Conservation (phyloP, 2,113 vertebrate genomes). For the Antechinus flavipes region DNA sequence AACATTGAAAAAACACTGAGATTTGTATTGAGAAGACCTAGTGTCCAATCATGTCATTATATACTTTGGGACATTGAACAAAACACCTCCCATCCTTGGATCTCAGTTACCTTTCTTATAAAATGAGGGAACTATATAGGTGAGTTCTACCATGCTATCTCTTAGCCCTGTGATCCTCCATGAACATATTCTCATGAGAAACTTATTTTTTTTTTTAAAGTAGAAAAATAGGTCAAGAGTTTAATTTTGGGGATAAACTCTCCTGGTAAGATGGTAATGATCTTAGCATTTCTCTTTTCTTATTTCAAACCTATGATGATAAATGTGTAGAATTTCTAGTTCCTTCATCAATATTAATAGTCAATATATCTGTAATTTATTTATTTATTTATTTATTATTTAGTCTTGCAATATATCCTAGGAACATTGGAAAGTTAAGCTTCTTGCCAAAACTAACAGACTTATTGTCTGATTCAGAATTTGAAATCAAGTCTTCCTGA, state of each 20-base stretch:
- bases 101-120: not conserved
- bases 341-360: not conserved
- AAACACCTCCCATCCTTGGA: not conserved
- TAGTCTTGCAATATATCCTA: not conserved
- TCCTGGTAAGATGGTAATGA: not conserved
- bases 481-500: not conserved
- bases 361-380: not conserved
- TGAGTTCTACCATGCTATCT: not conserved
- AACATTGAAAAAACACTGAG: not conserved
- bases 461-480: not conserved
- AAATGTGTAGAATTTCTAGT: not conserved
- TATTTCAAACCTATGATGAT: not conserved
- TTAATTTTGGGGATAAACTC: not conserved
- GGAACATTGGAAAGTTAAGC: not conserved
- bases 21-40: not conserved
- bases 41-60: not conserved
- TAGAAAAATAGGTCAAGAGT: not conserved
- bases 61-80: not conserved
- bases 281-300: not conserved
- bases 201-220: not conserved
- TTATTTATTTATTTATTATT: too few relatives aligned
- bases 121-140: not conserved
- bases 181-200: not conserved
- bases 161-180: not conserved
- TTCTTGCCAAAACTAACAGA: not conserved